Evolutionary conservation across 2,888 invertebrate species (phyloP).

Genomic region (Rhagophthalmus giganteus): DNA sequence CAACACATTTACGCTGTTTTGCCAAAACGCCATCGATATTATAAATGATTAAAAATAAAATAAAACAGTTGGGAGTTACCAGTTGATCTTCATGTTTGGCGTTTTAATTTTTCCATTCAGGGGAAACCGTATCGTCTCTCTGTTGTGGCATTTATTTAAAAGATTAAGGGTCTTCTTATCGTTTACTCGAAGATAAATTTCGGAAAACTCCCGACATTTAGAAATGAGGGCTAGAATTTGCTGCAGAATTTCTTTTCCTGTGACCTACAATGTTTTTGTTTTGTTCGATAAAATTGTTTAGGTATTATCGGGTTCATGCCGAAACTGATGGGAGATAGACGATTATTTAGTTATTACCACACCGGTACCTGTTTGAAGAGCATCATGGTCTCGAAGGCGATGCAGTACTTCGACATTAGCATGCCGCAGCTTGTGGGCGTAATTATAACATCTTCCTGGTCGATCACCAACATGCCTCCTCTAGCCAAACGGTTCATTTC

Average conservation of each 20-base stretch:
- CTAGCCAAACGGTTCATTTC: constrained; percentile 70
- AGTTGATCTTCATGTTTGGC: constrained; percentile 75
- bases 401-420: constrained; percentile 72
- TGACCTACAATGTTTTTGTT: constrained; percentile 61
- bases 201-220: constrained; percentile 68
- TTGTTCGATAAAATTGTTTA: too few species aligned
- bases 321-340: not conserved
- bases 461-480: constrained; percentile 65
- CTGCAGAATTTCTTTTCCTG: constrained; percentile 62
- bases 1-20: too few species aligned
- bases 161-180: constrained; percentile 72
- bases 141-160: constrained; percentile 66
- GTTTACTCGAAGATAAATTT: constrained; percentile 67
- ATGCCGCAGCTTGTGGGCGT: constrained; percentile 65
- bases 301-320: not conserved
- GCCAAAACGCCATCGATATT: too few species aligned
- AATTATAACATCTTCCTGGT: constrained; percentile 60
- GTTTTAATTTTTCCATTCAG: constrained; percentile 72
- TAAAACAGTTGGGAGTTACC: constrained; percentile 55
- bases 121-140: constrained; percentile 67
- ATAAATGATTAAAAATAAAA: constrained; percentile 1
- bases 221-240: constrained; percentile 61
- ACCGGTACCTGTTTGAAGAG: constrained; percentile 63
- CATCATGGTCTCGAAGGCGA: constrained; percentile 76
- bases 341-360: not conserved